Conservation (phyloP, 2,888 invertebrate genomes). For the Fragum whitleyi region DNA sequence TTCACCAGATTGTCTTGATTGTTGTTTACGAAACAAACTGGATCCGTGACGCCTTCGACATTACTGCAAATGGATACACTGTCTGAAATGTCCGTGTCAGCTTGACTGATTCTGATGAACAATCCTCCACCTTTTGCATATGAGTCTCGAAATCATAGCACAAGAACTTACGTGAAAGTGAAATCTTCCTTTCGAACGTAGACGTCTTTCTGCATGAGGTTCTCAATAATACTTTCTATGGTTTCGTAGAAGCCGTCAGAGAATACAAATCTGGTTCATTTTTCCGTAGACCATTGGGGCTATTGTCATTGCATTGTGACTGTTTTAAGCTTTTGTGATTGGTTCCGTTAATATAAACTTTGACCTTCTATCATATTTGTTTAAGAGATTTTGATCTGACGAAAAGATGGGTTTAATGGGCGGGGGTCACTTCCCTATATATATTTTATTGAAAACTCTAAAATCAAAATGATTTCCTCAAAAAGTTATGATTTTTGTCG, state of each 20-base stretch:
- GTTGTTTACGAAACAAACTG: slow-evolving; percentile 36
- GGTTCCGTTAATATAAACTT: no score
- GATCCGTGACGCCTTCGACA: slow-evolving; percentile 38
- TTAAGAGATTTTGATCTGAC: no score
- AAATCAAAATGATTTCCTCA: no score
- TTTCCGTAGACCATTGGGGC: no score
- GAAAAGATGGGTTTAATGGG: no score
- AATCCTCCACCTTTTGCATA: slow-evolving; percentile 31
- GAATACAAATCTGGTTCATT: slow-evolving; percentile 48
- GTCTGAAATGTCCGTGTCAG: slow-evolving; percentile 37
- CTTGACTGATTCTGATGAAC: slow-evolving; percentile 37
- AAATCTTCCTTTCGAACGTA: slow-evolving; percentile 33
- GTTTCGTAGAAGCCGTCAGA: slow-evolving; percentile 44
- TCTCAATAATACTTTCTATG: slow-evolving; percentile 39
- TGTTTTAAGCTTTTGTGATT: no score
- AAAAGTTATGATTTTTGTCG: no score
- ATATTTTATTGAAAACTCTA: no score
- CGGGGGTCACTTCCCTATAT: no score
- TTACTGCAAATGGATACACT: slow-evolving; percentile 50
- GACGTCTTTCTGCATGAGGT: slow-evolving; percentile 38
- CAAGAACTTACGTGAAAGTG: slow-evolving; percentile 39
- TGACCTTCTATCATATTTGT: no score
- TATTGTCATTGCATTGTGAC: no score
- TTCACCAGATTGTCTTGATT: slow-evolving; percentile 36
- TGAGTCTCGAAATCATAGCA: slow-evolving; percentile 50